phyloP scores from a whole-genome alignment of 2,888 invertebrate species.

The Metellina segmentata region DNA sequence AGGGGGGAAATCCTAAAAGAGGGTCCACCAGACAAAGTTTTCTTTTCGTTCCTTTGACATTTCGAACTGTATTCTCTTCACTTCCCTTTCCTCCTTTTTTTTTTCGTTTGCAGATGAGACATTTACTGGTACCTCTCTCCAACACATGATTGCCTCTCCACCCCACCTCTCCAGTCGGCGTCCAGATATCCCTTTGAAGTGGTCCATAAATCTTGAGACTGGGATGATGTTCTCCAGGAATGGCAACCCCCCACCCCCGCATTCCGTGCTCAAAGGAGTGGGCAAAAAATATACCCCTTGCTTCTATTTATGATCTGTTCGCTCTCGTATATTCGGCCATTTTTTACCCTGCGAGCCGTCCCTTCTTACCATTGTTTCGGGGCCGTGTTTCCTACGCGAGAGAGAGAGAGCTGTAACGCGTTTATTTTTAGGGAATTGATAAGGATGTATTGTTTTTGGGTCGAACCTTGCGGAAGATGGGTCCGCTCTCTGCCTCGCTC shows the following conservation, averaged over 20 bases:
- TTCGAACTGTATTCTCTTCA: slow-evolving; percentile 57
- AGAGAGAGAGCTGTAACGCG: slow-evolving; percentile 17
- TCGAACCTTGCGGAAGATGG: not conserved
- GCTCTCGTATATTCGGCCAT: slow-evolving; percentile 50
- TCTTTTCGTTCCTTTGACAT: slow-evolving; percentile 53
- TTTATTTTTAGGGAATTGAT: slow-evolving; percentile 58
- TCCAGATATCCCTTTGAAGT: slow-evolving; percentile 65
- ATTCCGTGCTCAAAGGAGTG: not conserved
- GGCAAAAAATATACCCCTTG: slow-evolving; percentile 30
- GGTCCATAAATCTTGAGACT: slow-evolving; percentile 62
- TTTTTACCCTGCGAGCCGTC: slow-evolving; percentile 27
- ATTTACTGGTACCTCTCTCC: slow-evolving; percentile 55
- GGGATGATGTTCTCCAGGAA: slow-evolving; percentile 60
- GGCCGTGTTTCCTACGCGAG: slow-evolving; percentile 3
- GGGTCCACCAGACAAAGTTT: slow-evolving; percentile 38
- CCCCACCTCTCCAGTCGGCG: not conserved
- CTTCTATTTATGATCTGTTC: slow-evolving; percentile 67
- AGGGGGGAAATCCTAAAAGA: not conserved
- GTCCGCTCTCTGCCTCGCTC: not conserved
- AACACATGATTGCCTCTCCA: slow-evolving; percentile 60
- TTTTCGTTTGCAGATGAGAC: slow-evolving; percentile 58
- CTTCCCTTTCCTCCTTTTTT: not conserved
- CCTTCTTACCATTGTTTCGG: not conserved
- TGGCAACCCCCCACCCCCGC: slow-evolving; percentile 13
- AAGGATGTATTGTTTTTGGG: slow-evolving; percentile 64